Percentiles rank a stretch among this genome's conserved stretches.
Conservation (phyloP, 1,140 invertebrate genomes). For the Aphis craccivora region DNA sequence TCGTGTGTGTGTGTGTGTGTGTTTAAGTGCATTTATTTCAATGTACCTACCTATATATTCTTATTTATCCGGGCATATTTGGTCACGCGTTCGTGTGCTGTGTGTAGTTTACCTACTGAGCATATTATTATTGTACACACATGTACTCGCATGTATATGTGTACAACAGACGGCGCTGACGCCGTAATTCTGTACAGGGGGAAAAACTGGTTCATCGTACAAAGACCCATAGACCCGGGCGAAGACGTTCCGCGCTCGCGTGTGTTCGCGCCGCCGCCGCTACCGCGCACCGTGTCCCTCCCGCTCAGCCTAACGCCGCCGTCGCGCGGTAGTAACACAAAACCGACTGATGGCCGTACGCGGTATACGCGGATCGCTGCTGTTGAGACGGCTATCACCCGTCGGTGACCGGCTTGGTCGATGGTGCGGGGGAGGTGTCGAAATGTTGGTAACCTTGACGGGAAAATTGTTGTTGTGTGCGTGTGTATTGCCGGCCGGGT, state of each 20-base stretch:
- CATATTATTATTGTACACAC: not conserved
- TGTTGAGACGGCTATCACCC: not conserved
- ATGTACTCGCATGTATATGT: not conserved
- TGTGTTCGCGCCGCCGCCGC: not conserved
- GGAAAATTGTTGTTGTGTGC: slow-evolving; percentile 52
- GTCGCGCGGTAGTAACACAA: not conserved
- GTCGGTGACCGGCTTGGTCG: not conserved
- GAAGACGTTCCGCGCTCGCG: slow-evolving; percentile 49
- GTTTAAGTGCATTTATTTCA: not conserved
- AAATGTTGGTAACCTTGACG: slow-evolving; percentile 58
- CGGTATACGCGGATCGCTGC: not conserved
- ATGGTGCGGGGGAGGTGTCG: slow-evolving; percentile 55
- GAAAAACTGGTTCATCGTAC: slow-evolving; percentile 58
- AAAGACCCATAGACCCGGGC: slow-evolving; percentile 55
- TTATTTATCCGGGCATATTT: not conserved
- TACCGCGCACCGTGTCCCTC: not conserved
- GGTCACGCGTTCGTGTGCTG: not conserved
- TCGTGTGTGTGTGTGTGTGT: not conserved
- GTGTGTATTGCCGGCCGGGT: not conserved
- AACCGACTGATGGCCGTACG: not conserved
- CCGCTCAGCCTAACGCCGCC: not conserved
- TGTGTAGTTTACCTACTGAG: not conserved
- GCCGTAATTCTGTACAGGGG: not conserved
- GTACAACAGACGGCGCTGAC: not conserved
- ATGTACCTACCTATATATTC: too few relatives aligned